Evolutionary conservation across 1,140 invertebrate genomes (phyloP).

Genomic region (Elysia chlorotica): DNA sequence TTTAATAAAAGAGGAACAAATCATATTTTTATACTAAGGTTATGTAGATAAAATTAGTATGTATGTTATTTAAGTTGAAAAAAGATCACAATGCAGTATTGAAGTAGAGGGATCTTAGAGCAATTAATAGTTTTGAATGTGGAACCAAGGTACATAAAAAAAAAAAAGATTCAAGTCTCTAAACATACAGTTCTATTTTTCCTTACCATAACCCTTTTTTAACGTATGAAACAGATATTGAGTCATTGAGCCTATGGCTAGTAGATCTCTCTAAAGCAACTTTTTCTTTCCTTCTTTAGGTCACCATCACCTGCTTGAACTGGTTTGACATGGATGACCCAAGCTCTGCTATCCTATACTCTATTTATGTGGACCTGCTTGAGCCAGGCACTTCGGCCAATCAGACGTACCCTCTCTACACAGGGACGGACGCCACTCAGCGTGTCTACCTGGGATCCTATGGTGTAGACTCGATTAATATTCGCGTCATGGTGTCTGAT

Average conservation of each 20-base stretch:
- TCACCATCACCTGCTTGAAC: constrained; percentile 32
- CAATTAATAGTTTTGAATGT: not conserved
- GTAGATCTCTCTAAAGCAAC: no score
- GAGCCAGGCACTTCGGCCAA: constrained; percentile 9
- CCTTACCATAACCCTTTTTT: no score
- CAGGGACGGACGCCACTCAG: constrained; percentile 31
- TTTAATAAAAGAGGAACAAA: no score
- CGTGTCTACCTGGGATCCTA: constrained; percentile 37
- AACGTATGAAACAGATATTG: no score
- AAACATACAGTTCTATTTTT: not conserved
- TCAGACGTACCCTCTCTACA: constrained; percentile 37
- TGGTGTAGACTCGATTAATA: constrained; percentile 25
- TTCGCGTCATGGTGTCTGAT: constrained; percentile 43
- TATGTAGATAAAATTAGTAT: no score
- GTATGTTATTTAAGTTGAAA: no score
- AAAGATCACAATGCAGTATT: no score
- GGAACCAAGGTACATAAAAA: not conserved
- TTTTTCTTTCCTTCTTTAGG: constrained; percentile 1
- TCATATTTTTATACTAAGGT: no score
- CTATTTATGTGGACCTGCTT: constrained; percentile 26
- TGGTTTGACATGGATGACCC: constrained; percentile 37
- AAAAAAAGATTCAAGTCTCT: not conserved
- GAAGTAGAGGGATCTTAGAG: no score
- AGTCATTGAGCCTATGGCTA: no score
- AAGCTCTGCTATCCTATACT: constrained; percentile 33